Percentiles rank a stretch among this genome's conserved stretches.
These are phyloP conservation scores for Halcyon malimbica DNA, from an alignment of 2,113 vertebrate species.

Conservation along the genomic window DNA sequence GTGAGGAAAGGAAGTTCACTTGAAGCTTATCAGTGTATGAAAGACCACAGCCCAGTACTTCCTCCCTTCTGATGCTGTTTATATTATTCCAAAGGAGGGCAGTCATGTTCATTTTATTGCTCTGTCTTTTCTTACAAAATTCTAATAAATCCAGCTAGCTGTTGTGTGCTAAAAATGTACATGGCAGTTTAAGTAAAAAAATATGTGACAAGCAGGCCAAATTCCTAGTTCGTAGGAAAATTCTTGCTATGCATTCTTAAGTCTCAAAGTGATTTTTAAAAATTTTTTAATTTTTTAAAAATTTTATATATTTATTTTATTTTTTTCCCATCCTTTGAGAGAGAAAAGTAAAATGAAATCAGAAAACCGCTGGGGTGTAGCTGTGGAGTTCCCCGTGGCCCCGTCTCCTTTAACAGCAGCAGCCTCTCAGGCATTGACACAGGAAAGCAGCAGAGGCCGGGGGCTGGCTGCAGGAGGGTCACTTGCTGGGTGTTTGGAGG, in stretches of 20 bases:
- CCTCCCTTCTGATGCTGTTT: not conserved
- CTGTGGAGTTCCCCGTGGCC: not conserved
- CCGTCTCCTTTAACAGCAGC: not conserved
- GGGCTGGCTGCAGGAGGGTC: not conserved
- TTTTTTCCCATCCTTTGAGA: not conserved
- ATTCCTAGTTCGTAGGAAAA: not conserved
- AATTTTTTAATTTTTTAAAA: no score
- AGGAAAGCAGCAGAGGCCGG: not conserved
- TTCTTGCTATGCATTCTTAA: not conserved
- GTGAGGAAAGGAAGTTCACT: not conserved
- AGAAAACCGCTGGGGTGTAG: not conserved
- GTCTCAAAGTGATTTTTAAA: not conserved
- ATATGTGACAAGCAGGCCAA: not conserved
- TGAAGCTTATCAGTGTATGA: not conserved
- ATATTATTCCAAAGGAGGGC: not conserved
- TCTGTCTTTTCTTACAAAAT: not conserved
- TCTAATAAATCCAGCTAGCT: not conserved
- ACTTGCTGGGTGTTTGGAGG: not conserved
- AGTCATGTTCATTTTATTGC: not conserved
- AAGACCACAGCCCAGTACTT: not conserved
- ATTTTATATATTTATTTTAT: no score
- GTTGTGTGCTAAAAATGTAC: not conserved
- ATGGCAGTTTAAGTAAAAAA: not conserved
- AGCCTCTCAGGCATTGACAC: not conserved
- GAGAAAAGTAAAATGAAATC: not conserved